Base-by-base conservation (phyloP, 2,797 vertebrate species). In the Lithobates sylvaticus region DNA sequence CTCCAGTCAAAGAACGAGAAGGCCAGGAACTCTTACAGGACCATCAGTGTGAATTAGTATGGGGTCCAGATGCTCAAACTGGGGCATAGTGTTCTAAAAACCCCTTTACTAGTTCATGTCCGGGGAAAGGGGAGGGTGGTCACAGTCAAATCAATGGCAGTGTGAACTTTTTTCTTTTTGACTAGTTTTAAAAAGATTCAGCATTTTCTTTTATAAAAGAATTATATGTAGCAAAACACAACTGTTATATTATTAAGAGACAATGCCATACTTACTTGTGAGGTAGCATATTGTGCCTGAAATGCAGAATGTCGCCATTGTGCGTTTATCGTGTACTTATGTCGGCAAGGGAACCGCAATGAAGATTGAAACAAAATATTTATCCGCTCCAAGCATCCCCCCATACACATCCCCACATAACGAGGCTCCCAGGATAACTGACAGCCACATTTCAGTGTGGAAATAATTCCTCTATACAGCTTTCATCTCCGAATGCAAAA, bases 401-500 rank as follows among this genome's bases (percentile, higher is more conserved):
- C 58, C n/a, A 67, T 42, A 65, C 39, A 42, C 29, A 32, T 47
- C 32, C n/a, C 0, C 44, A 39, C 15, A 13, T 61, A 81, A 39
- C 47, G 32, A 81, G 50, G n/a, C 47, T 61, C 68, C 78, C 10
- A 81, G 78, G 44, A 32, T 69, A 39, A 64, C 67, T 47, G 36
- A 54, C 47, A 50, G 18, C 32, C 15, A 23, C 76, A 72, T 73
- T 68, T 76, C 61, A 70, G 32, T 68, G 82, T 21, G 64, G 36
- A 71, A 74, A 85, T 85, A 68, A 85, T 85, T 85, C 77, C 77
- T 85, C 58, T 65, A 34, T 58, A 34, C 61, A 54, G n/a, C 84
- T 84, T 84, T 84, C 83, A 84, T 84, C 84, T 86, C 32, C 69
- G 73, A 75, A 81, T 80, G 58, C 84, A 67, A 65, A 58, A 32